Evolutionary conservation across 2,888 invertebrate species (phyloP), one percentile per base, ranked within the genome.

Genomic region (Eristalis pertinax): DNA sequence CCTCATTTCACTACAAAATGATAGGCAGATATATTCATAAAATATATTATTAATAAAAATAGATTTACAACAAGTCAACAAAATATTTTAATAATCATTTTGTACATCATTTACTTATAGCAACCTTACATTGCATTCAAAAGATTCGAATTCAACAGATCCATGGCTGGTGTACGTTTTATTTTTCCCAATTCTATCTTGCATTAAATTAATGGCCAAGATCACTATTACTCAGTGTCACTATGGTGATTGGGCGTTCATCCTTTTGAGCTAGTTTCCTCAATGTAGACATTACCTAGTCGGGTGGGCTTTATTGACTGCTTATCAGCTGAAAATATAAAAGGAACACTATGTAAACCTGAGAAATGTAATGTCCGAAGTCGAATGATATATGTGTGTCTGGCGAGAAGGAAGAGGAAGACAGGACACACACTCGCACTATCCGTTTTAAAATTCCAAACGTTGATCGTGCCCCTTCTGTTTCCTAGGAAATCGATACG

Each of bases 271-370:
- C 91, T 89, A 86, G 90, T 91, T 90, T 93, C 93, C 89, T 93
- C 93, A 85, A 93, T 93, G 89, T 93, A 93, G 68, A 93, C 92
- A 89, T 93, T 93, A 78, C 93, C 93, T 78, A 91, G 91, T 88
- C 92, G 92, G 73, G 92, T 89, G 41, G 92, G 89, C 89, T 92
- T 92, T 84, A 91, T 85, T 73, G 92, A 89, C 29, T 92, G 91
- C 88, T 93, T 92, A 88, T 92, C 89, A 83, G 86, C 89, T 90
- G 83, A 82, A 89, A 89, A 68, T 62, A 86, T 63, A 84, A 73
- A 68, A 60, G 64, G 35, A 89, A 19, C 10, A 32, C 38, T 78
- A 32, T 15, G 19, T 50, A 19, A 50, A 76, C 76, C 80, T 74
- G 64, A 11, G 60, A 41, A 60, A 13, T 8, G 1, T 32, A 32